Evolutionary conservation across 2,888 invertebrate genomes (phyloP).

Genomic region (Pristionchus arcanus): DNA sequence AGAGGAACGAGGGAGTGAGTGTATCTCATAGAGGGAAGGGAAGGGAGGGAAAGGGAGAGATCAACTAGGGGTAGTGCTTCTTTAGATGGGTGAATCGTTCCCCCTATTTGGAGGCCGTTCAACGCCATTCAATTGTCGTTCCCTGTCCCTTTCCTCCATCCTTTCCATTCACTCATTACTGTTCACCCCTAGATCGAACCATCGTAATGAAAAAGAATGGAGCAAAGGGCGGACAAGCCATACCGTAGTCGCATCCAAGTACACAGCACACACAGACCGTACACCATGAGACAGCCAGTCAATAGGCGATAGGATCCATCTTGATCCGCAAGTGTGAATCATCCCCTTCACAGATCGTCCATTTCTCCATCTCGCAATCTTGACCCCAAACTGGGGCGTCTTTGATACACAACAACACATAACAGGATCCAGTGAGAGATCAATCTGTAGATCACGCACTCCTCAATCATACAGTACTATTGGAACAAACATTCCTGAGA

Average conservation of each 20-base stretch:
- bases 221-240: neutral
- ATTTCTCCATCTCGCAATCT: neutral
- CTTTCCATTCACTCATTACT: slow-evolving; percentile 39
- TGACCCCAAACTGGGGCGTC: neutral
- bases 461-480: neutral
- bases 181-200: slow-evolving; percentile 22
- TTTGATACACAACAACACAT: slow-evolving; percentile 14
- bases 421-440: slow-evolving; percentile 20
- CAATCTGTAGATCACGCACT: neutral
- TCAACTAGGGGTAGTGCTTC: slow-evolving; percentile 48
- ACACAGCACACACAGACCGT: neutral
- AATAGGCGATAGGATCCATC: neutral
- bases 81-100: slow-evolving; percentile 41
- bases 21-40: neutral
- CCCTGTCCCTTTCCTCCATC: slow-evolving; percentile 28
- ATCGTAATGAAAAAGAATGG: neutral
- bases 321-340: neutral
- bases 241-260: neutral
- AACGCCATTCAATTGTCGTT: slow-evolving; percentile 49
- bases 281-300: neutral
- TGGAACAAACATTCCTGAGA: neutral
- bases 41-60: neutral
- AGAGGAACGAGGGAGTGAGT: neutral
- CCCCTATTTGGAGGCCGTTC: slow-evolving; percentile 51
- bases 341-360: neutral